Percentiles rank a stretch among this genome's conserved stretches.
phyloP scores from a whole-genome alignment of 2,888 invertebrate genomes.

The Encarsia formosa region DNA sequence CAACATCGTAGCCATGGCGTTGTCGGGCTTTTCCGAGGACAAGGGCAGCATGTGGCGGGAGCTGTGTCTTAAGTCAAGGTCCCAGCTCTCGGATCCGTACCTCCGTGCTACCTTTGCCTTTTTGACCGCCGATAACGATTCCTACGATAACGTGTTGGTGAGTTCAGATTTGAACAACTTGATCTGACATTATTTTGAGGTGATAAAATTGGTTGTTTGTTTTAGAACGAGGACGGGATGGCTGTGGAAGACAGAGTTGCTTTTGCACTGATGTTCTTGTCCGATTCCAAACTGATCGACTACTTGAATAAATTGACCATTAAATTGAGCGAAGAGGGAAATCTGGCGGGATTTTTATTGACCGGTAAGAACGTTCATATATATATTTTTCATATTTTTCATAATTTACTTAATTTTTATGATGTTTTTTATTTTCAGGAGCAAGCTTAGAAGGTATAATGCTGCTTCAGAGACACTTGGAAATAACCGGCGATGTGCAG shows the following conservation, averaged over 20 bases:
- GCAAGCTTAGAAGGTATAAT: conserved; percentile 71
- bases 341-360: conserved; percentile 78
- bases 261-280: conserved; percentile 83
- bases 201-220: conserved; percentile 27
- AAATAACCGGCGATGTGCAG: conserved; percentile 85
- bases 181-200: too few relatives aligned
- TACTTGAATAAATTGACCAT: conserved; percentile 71
- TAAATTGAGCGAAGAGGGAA: conserved; percentile 70
- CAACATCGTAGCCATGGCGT: conserved; percentile 72
- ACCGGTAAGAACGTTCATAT: conserved; percentile 57
- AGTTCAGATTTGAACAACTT: conserved; percentile 39
- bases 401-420: too few relatives aligned
- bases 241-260: conserved; percentile 84
- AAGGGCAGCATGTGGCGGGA: conserved; percentile 75
- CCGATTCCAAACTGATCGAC: conserved; percentile 74
- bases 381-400: background rate
- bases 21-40: conserved; percentile 83
- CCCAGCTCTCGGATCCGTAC: conserved; percentile 83
- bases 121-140: conserved; percentile 74
- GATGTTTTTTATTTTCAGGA: conserved; percentile 52
- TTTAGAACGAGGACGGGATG: conserved; percentile 77
- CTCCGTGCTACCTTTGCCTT: conserved; percentile 87
- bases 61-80: conserved; percentile 68
- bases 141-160: conserved; percentile 74
- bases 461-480: conserved; percentile 82